These are phyloP conservation scores for Macrosiphum euphorbiae DNA, from an alignment of 2,888 invertebrate species.

Conservation along the genomic window DNA sequence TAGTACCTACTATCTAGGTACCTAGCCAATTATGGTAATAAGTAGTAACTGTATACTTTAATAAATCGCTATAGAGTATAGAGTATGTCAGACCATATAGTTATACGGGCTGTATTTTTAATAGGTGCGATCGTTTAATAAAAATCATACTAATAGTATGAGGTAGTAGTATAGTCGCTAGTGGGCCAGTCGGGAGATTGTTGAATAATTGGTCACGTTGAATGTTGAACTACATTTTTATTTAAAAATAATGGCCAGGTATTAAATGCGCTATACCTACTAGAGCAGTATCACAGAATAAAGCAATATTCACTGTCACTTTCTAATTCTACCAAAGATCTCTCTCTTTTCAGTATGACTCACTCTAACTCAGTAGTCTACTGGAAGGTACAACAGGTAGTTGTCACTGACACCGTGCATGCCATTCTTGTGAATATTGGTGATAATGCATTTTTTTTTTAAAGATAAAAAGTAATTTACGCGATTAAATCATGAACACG, in stretches of 20 bases:
- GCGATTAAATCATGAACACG: background rate
- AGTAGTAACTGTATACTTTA: background rate
- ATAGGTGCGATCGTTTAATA: background rate
- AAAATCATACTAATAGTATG: background rate
- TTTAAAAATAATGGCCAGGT: background rate
- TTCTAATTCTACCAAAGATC: constrained; percentile 40
- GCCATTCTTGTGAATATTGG: background rate
- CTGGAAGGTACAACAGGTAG: constrained; percentile 44
- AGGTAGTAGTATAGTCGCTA: background rate
- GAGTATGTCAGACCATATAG: background rate
- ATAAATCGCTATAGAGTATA: background rate
- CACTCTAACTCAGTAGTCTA: background rate
- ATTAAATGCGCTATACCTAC: background rate
- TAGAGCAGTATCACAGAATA: background rate
- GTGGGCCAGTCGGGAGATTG: background rate
- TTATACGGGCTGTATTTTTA: background rate
- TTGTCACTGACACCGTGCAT: background rate
- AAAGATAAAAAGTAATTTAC: background rate
- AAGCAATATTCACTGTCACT: constrained; percentile 47
- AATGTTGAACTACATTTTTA: constrained; percentile 41
- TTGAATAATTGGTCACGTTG: background rate
- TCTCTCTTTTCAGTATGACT: constrained; percentile 27
- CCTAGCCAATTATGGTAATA: no score
- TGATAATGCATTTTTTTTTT: constrained; percentile 11
- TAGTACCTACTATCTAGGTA: no score